Evolutionary conservation across 2,113 vertebrate species (phyloP), one percentile per base, ranked within the genome.

Genomic region (Myrmophylax atrothorax): DNA sequence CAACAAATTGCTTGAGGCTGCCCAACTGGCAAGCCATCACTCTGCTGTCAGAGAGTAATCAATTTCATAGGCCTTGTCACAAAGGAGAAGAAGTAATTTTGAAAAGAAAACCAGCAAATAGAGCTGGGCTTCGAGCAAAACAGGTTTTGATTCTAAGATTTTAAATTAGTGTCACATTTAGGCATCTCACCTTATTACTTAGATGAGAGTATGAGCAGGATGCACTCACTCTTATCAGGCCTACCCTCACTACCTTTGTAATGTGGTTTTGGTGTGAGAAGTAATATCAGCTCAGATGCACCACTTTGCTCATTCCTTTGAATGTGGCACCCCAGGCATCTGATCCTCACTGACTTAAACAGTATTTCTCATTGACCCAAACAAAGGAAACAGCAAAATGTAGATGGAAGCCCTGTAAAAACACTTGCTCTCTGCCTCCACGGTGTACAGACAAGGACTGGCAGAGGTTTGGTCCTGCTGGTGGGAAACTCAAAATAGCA

Each of bases 151-250:
- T 13, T 60, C 26, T 49, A 28, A 31, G 68, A 64, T 60, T 81
- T 91, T 58, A 66, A 72, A 66, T 89, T 69, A 87, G 2, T 4
- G 8, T 37, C 49, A 29, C 23, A 8, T 72, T 75, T 73, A 68
- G 58, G 15, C 28, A 69, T 46, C 38, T 84, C 0, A 0, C 17
- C 5, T 33, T 64, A 56, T 23, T 79, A 42, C 8, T 60, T 58
- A 18, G 33, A 62, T 64, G 22, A 55, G 52, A 82, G 75, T 59
- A 47, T 13, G 18, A 75, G 13, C 33, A 55, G 38, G 62, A 11
- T 0, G 0, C 14, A 49, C 7, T 17, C 1, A 0, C 18, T 80
- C 42, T 0, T 0, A 49, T 87, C 68, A 81, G 18, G 24, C 26
- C 44, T 81, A 44, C 1, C 0, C 12, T 73, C 6, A 1, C 7